phyloP scores from a whole-genome alignment of 2,113 vertebrate species.

The Dicerorhinus sumatrensis region DNA sequence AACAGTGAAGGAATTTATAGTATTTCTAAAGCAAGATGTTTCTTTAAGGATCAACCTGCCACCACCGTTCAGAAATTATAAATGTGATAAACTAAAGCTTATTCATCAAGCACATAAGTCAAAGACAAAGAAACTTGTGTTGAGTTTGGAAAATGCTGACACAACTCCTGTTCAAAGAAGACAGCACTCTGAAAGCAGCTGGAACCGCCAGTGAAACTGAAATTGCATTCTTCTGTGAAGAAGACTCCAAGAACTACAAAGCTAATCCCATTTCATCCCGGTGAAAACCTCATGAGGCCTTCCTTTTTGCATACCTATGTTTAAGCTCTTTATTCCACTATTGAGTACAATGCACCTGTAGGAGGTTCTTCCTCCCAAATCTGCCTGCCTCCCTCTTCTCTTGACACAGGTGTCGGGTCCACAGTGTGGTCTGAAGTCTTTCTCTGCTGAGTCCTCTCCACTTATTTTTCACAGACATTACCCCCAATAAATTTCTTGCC shows the following conservation, averaged over 20 bases:
- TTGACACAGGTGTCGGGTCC: background rate
- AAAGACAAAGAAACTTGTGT: conserved; percentile 93
- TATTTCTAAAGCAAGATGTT: conserved; percentile 88
- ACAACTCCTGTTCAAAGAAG: conserved; percentile 88
- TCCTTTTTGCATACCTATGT: conserved; percentile 61
- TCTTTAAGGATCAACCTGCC: conserved; percentile 88
- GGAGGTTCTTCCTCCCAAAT: background rate
- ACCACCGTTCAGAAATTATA: conserved; percentile 91
- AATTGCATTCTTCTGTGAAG: conserved; percentile 92
- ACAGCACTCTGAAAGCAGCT: conserved; percentile 87
- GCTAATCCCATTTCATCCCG: conserved; percentile 89
- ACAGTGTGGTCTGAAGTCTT: background rate
- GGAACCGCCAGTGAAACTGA: conserved; percentile 94
- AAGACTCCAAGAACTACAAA: conserved; percentile 93
- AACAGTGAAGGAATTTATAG: conserved; percentile 90
- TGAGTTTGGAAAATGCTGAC: conserved; percentile 94
- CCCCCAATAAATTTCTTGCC: background rate
- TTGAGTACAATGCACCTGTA: conserved; percentile 52
- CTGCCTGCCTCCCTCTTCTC: background rate
- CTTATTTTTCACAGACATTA: background rate
- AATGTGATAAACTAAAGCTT: conserved; percentile 87
- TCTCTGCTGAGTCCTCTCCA: background rate
- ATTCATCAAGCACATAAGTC: background rate
- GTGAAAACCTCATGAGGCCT: conserved; percentile 75
- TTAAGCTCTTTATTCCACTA: conserved; percentile 82